phyloP scores from a whole-genome alignment of 2,797 vertebrate genomes.

The Urophycis tenuis region DNA sequence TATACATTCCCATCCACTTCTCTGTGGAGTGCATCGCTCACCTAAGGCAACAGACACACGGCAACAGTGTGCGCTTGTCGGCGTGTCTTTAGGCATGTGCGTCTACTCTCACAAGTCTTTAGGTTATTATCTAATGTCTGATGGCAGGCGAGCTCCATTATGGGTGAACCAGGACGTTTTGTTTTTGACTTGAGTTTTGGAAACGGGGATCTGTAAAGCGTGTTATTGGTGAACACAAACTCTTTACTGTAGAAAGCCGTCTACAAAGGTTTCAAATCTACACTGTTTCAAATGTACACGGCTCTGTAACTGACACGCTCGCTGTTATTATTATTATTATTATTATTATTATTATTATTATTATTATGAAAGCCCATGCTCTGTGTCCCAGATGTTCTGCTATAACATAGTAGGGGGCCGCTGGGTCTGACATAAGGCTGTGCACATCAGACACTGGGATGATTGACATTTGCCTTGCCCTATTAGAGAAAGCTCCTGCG shows the following conservation, averaged over 20 bases:
- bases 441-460: background rate
- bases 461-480: constrained; percentile 27
- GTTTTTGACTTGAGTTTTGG: background rate
- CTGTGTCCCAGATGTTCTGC: background rate
- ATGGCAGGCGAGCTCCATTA: background rate
- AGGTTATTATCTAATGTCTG: background rate
- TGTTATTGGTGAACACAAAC: background rate
- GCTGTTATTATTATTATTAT: background rate
- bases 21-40: background rate
- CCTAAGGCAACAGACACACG: background rate
- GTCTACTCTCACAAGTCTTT: background rate
- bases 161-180: background rate
- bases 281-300: background rate
- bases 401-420: background rate
- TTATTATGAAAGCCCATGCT: background rate
- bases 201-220: background rate
- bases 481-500: constrained; percentile 73
- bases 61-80: background rate
- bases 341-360: background rate
- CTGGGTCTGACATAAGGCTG: background rate
- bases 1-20: background rate
- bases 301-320: too few relatives aligned
- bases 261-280: background rate
- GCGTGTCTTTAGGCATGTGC: too few relatives aligned
- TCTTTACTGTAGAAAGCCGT: background rate